Conservation (phyloP, 1,140 invertebrate genomes). For the Lineus longissimus region DNA sequence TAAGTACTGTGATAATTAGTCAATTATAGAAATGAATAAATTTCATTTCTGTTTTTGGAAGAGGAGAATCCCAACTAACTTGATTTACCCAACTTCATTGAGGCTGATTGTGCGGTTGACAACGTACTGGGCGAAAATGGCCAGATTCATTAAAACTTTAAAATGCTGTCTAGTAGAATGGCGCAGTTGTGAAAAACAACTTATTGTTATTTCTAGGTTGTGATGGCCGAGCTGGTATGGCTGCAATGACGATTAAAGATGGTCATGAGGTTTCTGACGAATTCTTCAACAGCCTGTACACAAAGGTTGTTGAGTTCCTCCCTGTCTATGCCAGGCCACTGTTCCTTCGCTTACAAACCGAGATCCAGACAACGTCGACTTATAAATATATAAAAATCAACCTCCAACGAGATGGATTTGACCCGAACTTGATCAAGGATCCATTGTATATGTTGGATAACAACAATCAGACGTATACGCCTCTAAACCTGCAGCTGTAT, state of each 20-base stretch:
- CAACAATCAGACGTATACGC: constrained; percentile 59
- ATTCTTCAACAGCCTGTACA: constrained; percentile 28
- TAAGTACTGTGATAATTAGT: constrained; percentile 25
- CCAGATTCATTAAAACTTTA: too few species aligned
- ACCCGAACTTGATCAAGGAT: constrained; percentile 75
- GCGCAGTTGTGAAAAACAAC: not conserved
- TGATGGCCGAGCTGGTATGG: constrained; percentile 94
- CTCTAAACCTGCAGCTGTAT: constrained; percentile 64
- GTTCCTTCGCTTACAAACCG: constrained; percentile 68
- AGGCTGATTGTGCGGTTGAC: too few species aligned
- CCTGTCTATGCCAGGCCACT: constrained; percentile 81
- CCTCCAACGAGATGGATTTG: constrained; percentile 86
- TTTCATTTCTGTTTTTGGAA: too few species aligned
- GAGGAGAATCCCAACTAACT: too few species aligned
- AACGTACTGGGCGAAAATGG: too few species aligned
- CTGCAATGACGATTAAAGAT: constrained; percentile 65
- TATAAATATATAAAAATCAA: constrained; percentile 51
- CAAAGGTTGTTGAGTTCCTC: constrained; percentile 53
- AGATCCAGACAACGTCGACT: constrained; percentile 20
- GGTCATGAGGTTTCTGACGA: constrained; percentile 18
- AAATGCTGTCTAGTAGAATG: too few species aligned
- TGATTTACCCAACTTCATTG: too few species aligned
- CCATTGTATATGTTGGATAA: constrained; percentile 69
- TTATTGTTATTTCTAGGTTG: constrained; percentile 60
- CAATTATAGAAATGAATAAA: too few species aligned